Evolutionary conservation across 2,113 vertebrate species (phyloP).

Genomic region (Poeciliopsis turrubarensis): DNA sequence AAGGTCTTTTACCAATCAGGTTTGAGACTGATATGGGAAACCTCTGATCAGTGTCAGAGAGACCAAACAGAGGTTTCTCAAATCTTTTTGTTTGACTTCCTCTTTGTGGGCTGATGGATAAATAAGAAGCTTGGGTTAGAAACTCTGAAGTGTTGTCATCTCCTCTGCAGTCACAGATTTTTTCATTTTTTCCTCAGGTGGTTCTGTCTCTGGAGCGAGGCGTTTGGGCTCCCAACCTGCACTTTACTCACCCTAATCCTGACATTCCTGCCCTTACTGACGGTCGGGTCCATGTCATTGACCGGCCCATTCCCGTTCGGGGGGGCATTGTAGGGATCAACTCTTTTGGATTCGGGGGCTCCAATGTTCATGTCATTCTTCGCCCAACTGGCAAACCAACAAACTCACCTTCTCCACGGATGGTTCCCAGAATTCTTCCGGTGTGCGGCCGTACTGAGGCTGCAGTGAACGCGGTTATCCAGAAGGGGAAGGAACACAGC

Average conservation of each 20-base stretch:
- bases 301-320: constrained; percentile 82
- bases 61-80: too few relatives aligned
- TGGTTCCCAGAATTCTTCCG: constrained; percentile 80
- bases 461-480: constrained; percentile 81
- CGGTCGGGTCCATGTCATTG: constrained; percentile 84
- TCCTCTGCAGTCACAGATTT: neutral
- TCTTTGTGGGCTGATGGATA: neutral
- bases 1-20: neutral
- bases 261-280: constrained; percentile 87
- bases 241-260: constrained; percentile 86
- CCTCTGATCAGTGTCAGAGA: too few relatives aligned
- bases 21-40: too few relatives aligned
- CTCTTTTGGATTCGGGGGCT: constrained; percentile 96
- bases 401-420: neutral
- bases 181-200: constrained; percentile 77
- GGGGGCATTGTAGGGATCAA: constrained; percentile 89
- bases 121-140: neutral
- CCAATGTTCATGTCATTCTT: constrained; percentile 92
- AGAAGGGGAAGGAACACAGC: constrained; percentile 75
- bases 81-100: neutral
- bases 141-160: neutral
- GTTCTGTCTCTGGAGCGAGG: constrained; percentile 89
- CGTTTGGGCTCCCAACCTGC: constrained; percentile 93
- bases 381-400: constrained; percentile 72
- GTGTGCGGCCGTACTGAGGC: constrained; percentile 88